These are phyloP conservation scores for Salvator merianae DNA, from an alignment of 2,113 vertebrate genomes.

Conservation along the genomic window DNA sequence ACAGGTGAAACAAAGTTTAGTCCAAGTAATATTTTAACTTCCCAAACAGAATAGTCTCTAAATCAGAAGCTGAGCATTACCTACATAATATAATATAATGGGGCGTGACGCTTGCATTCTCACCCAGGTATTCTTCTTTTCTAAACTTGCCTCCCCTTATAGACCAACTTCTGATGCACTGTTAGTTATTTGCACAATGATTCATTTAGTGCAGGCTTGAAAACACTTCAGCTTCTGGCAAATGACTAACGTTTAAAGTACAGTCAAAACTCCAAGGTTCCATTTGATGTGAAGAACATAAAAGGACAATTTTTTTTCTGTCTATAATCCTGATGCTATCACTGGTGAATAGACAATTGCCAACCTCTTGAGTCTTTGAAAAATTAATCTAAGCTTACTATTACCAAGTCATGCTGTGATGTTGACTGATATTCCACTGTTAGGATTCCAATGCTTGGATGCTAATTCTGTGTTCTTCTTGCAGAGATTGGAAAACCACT, in stretches of 20 bases:
- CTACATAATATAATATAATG: not conserved
- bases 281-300: no score
- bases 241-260: not conserved
- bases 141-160: no score
- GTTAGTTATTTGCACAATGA: not conserved
- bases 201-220: not conserved
- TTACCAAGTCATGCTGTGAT: not conserved
- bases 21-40: not conserved
- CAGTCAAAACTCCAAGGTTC: no score
- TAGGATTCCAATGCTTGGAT: not conserved
- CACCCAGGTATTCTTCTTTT: not conserved
- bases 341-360: not conserved
- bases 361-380: not conserved
- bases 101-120: not conserved
- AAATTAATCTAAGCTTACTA: not conserved
- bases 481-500: not conserved
- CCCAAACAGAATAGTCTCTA: not conserved
- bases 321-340: not conserved
- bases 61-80: not conserved
- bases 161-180: not conserved
- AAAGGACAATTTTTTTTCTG: not conserved
- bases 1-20: no score
- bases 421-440: not conserved
- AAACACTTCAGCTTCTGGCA: not conserved
- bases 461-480: not conserved